phyloP scores from a whole-genome alignment of 1,140 invertebrate species.

The Lordiphosa clarofinis region DNA sequence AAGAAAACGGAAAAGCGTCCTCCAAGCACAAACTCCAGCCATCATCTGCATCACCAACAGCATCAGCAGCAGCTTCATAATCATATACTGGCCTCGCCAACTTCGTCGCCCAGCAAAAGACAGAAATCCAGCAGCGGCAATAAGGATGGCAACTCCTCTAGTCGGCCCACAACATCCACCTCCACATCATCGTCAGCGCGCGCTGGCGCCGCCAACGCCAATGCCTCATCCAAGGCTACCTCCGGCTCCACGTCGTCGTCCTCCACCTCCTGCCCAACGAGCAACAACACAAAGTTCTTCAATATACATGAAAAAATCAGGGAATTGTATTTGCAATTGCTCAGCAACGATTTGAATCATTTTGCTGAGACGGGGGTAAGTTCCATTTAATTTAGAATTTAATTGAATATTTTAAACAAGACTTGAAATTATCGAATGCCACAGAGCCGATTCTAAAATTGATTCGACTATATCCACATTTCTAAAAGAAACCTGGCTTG shows the following conservation, averaged over 20 bases:
- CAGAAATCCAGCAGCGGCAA: constrained; percentile 57
- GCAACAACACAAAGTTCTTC: constrained; percentile 75
- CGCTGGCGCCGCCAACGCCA: constrained; percentile 30
- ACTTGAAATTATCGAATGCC: too few species aligned
- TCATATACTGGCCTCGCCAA: constrained; percentile 62
- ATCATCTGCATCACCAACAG: constrained; percentile 55
- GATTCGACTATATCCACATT: too few species aligned
- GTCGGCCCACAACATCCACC: constrained; percentile 55
- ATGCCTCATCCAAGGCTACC: constrained; percentile 7
- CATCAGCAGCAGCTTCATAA: constrained; percentile 53
- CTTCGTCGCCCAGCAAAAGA: constrained; percentile 71
- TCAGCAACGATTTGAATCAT: constrained; percentile 69
- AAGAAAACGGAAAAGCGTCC: constrained; percentile 71
- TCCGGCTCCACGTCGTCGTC: constrained; percentile 11
- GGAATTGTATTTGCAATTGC: constrained; percentile 80
- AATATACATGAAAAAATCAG: constrained; percentile 83
- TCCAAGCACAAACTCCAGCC: constrained; percentile 45
- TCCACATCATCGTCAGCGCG: constrained; percentile 36
- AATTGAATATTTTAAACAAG: background rate
- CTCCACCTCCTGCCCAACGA: constrained; percentile 23
- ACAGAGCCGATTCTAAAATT: background rate
- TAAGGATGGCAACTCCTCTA: constrained; percentile 66
- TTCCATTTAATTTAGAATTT: background rate
- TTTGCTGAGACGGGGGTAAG: constrained; percentile 76
- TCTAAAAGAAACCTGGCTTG: too few species aligned